phyloP scores from a whole-genome alignment of 1,140 invertebrate species.

The Hormaphis cornu region DNA sequence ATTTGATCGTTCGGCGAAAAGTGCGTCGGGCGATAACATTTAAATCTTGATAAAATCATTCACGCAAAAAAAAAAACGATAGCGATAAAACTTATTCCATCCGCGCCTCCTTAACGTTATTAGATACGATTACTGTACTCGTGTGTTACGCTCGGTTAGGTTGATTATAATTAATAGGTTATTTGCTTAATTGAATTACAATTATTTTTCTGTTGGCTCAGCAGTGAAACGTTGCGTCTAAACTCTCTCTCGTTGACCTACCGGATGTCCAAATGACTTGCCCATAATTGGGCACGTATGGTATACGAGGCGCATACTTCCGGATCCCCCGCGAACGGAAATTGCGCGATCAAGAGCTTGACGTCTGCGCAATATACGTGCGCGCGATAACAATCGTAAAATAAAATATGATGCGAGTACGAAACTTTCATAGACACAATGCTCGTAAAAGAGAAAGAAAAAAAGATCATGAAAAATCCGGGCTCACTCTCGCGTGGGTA shows the following conservation, averaged over 20 bases:
- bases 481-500: too few species aligned
- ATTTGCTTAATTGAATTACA: too few species aligned
- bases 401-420: not conserved
- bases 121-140: not conserved
- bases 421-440: not conserved
- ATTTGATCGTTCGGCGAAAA: too few species aligned
- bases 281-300: not conserved
- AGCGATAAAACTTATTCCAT: too few species aligned
- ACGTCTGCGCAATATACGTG: not conserved
- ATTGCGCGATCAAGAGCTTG: not conserved
- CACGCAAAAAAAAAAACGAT: too few species aligned
- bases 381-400: not conserved
- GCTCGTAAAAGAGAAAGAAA: not conserved
- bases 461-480: too few species aligned
- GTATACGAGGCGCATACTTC: not conserved
- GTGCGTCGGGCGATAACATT: too few species aligned
- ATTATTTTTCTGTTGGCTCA: too few species aligned
- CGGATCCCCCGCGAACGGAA: not conserved
- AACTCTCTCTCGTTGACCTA: not conserved
- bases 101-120: too few species aligned
- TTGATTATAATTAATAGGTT: too few species aligned
- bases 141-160: too few species aligned
- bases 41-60: too few species aligned
- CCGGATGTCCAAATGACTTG: conserved; percentile 9
- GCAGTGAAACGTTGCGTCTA: not conserved